These are phyloP conservation scores for Drosophila sproati DNA, from an alignment of 1,140 invertebrate genomes.

Conservation along the genomic window DNA sequence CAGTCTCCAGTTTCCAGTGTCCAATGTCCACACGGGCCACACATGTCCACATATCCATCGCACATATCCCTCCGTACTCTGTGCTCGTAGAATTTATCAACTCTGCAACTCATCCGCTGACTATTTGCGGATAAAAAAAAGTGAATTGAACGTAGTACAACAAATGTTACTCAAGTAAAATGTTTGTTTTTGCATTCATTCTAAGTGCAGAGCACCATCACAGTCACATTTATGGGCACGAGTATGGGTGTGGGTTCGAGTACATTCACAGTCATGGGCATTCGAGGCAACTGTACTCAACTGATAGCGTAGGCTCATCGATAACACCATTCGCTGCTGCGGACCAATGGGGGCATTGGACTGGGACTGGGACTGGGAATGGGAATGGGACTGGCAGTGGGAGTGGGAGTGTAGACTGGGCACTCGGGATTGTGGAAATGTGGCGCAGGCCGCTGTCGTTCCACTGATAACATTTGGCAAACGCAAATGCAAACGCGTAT, in stretches of 20 bases:
- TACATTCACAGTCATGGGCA: conserved; percentile 28
- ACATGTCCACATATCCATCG: conserved; percentile 59
- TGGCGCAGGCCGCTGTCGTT: conserved; percentile 51
- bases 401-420: conserved; percentile 1
- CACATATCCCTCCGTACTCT: conserved; percentile 4
- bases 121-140: conserved; percentile 55
- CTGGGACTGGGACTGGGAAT: conserved; percentile 9
- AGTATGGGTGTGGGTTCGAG: conserved; percentile 3
- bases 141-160: conserved; percentile 39
- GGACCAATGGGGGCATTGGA: conserved; percentile 62
- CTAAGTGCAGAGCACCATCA: conserved; percentile 59
- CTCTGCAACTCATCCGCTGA: conserved; percentile 39
- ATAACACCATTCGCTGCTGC: conserved; percentile 57
- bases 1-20: background rate
- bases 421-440: conserved; percentile 7
- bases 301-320: conserved; percentile 72
- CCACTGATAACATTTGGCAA: conserved; percentile 79
- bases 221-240: conserved; percentile 4
- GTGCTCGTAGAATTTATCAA: conserved; percentile 34
- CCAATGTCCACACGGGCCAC: conserved; percentile 35
- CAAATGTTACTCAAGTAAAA: conserved; percentile 78
- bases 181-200: conserved; percentile 71
- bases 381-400: conserved; percentile 31
- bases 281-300: conserved; percentile 54
- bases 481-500: conserved; percentile 75